phyloP scores from a whole-genome alignment of 2,113 vertebrate species.

The Chauna torquata region DNA sequence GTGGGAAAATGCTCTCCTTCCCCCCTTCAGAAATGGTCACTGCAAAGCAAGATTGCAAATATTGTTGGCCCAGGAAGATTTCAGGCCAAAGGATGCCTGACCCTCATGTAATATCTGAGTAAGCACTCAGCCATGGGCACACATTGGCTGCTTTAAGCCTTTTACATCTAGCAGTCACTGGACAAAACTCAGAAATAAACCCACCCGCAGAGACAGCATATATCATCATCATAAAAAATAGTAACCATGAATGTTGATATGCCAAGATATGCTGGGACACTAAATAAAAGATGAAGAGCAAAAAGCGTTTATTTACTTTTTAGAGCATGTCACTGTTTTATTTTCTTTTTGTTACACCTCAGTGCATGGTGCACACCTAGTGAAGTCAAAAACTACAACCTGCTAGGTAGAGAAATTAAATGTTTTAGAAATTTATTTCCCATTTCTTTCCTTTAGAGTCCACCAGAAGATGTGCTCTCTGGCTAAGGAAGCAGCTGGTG shows the following conservation, averaged over 20 bases:
- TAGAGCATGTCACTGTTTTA: not conserved
- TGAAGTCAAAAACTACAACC: not conserved
- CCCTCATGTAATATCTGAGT: not conserved
- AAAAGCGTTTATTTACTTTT: constrained; percentile 3
- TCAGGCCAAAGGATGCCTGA: not conserved
- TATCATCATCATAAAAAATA: not conserved
- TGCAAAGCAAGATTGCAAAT: not conserved
- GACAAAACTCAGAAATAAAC: constrained; percentile 1
- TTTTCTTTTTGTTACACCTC: not conserved
- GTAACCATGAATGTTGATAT: not conserved
- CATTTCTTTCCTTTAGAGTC: not conserved
- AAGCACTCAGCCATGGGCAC: not conserved
- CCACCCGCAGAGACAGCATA: not conserved
- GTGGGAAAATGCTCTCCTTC: not conserved
- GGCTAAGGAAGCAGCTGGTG: constrained; percentile 12
- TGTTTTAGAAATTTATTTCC: not conserved
- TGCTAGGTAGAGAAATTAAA: constrained; percentile 7
- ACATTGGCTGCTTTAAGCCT: not conserved
- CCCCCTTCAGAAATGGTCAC: not conserved
- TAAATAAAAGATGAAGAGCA: not conserved
- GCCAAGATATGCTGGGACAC: not conserved
- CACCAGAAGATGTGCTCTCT: not conserved
- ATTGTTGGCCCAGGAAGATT: not conserved
- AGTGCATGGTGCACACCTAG: not conserved
- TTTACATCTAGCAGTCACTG: not conserved